A percentile compares a stretch with the other conserved stretches of the same genome.
These are phyloP conservation scores for Pelodiscus sinensis DNA, from an alignment of 2,113 vertebrate genomes.

Conservation along the genomic window DNA sequence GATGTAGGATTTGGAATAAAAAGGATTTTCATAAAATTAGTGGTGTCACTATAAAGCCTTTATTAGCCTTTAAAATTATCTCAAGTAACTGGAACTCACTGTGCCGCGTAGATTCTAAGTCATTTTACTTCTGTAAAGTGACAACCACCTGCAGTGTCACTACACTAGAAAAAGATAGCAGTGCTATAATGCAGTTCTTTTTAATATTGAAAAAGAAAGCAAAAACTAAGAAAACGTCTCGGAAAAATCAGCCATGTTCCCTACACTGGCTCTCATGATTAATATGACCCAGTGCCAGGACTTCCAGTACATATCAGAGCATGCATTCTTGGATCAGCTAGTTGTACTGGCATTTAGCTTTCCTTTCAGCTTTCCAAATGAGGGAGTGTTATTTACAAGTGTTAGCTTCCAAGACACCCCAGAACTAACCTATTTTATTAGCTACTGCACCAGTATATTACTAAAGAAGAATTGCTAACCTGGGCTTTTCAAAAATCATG, in stretches of 20 bases:
- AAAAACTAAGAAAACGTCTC: slow-evolving; percentile 38
- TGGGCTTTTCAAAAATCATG: background rate
- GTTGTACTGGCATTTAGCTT: slow-evolving; percentile 14
- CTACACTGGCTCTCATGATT: background rate
- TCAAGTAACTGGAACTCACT: slow-evolving; percentile 43
- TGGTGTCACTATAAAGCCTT: background rate
- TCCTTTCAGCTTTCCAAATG: background rate
- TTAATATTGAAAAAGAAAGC: slow-evolving; percentile 57
- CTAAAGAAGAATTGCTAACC: background rate
- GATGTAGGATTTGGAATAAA: slow-evolving; percentile 13
- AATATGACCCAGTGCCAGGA: slow-evolving; percentile 8
- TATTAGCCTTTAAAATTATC: slow-evolving; percentile 28
- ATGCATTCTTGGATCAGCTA: rapidly evolving
- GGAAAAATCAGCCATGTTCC: slow-evolving; percentile 27
- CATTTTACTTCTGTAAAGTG: slow-evolving; percentile 49
- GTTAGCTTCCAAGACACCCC: background rate
- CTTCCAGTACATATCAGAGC: background rate
- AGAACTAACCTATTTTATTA: background rate
- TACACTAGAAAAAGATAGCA: slow-evolving; percentile 43
- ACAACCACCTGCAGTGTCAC: slow-evolving; percentile 49
- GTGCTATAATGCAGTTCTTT: slow-evolving; percentile 24
- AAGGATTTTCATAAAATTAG: slow-evolving; percentile 22
- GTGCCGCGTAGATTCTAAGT: background rate
- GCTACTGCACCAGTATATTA: background rate
- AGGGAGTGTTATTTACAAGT: background rate